Base-by-base conservation (phyloP, 2,113 vertebrate genomes). In the Merops nubicus region DNA sequence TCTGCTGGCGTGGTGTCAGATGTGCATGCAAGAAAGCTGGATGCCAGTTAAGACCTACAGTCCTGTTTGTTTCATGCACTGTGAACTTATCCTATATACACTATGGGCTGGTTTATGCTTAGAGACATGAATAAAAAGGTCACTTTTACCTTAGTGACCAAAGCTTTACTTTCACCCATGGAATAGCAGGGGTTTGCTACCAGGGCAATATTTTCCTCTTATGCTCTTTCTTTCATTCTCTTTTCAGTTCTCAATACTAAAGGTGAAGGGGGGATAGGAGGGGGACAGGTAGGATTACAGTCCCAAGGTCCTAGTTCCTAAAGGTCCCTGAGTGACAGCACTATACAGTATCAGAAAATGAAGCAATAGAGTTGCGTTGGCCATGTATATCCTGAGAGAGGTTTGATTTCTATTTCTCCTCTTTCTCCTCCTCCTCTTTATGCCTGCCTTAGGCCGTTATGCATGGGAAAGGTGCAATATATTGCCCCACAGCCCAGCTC, bases 291-390 rank as follows among this genome's bases (percentile, higher is more conserved):
- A 87, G 84, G 73, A 74, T 94, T 97, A 96, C 91, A 96, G 91
- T 90, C 91, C 93, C 94, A 96, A 97, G 94, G 92, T 96, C 96
- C 95, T 87, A 89, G 86, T 93, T 94, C 94, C 95, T 88, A 75
- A 93, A 97, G 93, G 96, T 97, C 97, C 97, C 97, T 97, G 97
- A 97, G 97, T 96, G 95, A 96, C 91, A 95, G 96, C 90, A 79
- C 81, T 92, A 12, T 95, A 97, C 96, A 97, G 92, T 75, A 88
- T 96, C 92, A 95, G 96, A 96, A 96, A 97, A 96, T 81, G 78
- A 93, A 97, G 89, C 34, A 4, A 54, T 34, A 95, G 75, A 78
- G 63, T 90, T 87, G 77, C 1, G 76, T 94, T 95, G 91, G 93
- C 93, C 93, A 48, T 23, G 42, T 92, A 76, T 90, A 88, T 93